Base-by-base conservation (phyloP, 2,113 vertebrate species). In the Leptobrachium leishanense region DNA sequence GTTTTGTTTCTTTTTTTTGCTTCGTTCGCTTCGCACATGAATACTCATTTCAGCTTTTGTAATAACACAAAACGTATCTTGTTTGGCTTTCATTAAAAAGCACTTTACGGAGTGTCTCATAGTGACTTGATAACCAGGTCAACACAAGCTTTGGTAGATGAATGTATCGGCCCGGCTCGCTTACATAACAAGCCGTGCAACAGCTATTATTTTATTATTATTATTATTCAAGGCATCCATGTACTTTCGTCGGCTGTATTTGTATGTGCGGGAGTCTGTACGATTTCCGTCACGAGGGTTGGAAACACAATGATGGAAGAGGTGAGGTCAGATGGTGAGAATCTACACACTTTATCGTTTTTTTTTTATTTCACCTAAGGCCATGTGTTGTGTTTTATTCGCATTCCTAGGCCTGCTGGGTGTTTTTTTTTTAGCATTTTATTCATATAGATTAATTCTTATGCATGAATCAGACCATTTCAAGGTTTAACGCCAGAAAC, bases 301-400 rank as follows among this genome's bases (percentile, higher is more conserved):
- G 65, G 70, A 67, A 79, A 59, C 43, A 68, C 40, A 67, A 12
- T 57, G 15, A 9, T 68, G 43, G 39, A 43, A 65, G 66, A 50
- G 77, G 55, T 63, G 44, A 80, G 70, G 63, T 80, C 44, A 68
- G 62, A 40, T 31, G 63, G 68, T 68, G 57, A 8, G 63, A 74
- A 57, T 68, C 62, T 44, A 44, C 64, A 44, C 78, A 74, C 72
- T 81, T 68, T 44, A 31, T 62, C 68, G 72, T 68, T 74, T 57
- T 43, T 63, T 67, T 42, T 57, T 43, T 63, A 20, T 74, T 50
- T 62, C 42, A 67, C 50, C 74, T 74, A 73, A 73, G 68, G 46
- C 53, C 20, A 68, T 72, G n/a, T 81, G 74, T 81, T 74, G 42
- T 44, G 68, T 74, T 81, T 68, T 81, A 74, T 74, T 74, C 68